Evolutionary conservation across 2,113 vertebrate species (phyloP), one percentile per base, ranked within the genome.

Genomic region (Catharus fuscescens): DNA sequence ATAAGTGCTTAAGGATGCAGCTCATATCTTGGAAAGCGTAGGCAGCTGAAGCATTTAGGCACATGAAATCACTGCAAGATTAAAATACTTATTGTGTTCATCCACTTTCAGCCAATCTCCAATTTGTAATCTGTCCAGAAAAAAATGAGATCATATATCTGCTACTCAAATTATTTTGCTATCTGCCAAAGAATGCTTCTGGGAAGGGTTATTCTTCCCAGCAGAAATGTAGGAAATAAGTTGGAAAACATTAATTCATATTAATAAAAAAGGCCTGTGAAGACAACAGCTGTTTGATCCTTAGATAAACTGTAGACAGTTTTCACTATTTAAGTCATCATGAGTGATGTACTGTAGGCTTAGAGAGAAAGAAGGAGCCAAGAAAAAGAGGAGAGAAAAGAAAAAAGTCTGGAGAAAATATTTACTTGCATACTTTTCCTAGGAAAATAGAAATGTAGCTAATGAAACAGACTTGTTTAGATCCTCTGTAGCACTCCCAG

Each of bases 91-190:
- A 90, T 56, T 94, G 90, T 95, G 67, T 61, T 96, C 92, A 69
- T 94, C 72, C 13, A 8, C 65, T 97, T 95, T 93, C 78, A 96
- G 67, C 81, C 95, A 89, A 96, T 90, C 91, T 95, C 78, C 88
- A 96, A 96, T 95, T 92, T 97, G 91, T 93, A 96, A 96, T 95
- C 94, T 93, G 88, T 90, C 87, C 92, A 97, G 92, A 94, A 96
- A 95, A 94, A 97, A 94, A 89, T 97, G 95, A 97, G 95, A 95
- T 97, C 92, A 97, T 93, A 44, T 97, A 96, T 97, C 95, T 97
- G 93, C 91, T 97, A 94, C 88, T 97, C 95, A 94, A 92, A 96
- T 97, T 95, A 97, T 97, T 97, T 96, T 96, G 64, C 84, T 96
- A 93, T 95, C 95, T 97, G 95, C 93, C 95, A 97, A 96, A 94